These are phyloP conservation scores for Idaea aversata DNA, from an alignment of 2,888 invertebrate genomes.

Conservation along the genomic window DNA sequence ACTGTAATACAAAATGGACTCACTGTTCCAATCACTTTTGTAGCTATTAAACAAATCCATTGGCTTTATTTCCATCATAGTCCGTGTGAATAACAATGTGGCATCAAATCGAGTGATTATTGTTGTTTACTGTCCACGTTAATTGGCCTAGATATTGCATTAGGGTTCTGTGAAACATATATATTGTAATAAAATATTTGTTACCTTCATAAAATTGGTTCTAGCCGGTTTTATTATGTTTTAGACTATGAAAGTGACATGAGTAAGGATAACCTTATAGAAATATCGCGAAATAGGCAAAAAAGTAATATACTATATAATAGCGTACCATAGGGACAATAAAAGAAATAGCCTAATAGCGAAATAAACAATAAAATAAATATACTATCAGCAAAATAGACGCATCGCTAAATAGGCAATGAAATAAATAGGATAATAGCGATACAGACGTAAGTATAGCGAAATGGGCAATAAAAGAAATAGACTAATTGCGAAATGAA, in stretches of 20 bases:
- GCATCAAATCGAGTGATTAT: conserved; percentile 13
- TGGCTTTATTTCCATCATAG: conserved; percentile 29
- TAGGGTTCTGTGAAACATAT: not conserved
- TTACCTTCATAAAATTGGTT: not conserved
- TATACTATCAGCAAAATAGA: too few species aligned
- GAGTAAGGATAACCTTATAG: too few species aligned
- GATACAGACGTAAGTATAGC: too few species aligned
- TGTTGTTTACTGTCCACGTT: conserved; percentile 12
- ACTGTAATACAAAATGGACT: conserved; percentile 20
- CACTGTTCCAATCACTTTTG: conserved; percentile 40
- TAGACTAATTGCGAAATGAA: too few species aligned
- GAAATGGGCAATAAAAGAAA: too few species aligned
- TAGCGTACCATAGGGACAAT: too few species aligned
- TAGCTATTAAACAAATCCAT: conserved; percentile 36
- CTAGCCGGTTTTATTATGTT: not conserved
- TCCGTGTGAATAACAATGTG: not conserved
- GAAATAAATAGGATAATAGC: too few species aligned
- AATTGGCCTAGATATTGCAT: conserved; percentile 7
- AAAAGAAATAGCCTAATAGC: too few species aligned
- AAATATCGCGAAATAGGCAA: too few species aligned
- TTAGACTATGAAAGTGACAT: not conserved
- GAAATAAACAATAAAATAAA: too few species aligned
- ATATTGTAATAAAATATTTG: not conserved
- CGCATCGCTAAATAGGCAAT: too few species aligned
- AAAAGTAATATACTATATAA: too few species aligned